A percentile compares a stretch with the other conserved stretches of the same genome.
Evolutionary conservation across 1,140 invertebrate species (phyloP).

Genomic region (Aplysia californica): DNA sequence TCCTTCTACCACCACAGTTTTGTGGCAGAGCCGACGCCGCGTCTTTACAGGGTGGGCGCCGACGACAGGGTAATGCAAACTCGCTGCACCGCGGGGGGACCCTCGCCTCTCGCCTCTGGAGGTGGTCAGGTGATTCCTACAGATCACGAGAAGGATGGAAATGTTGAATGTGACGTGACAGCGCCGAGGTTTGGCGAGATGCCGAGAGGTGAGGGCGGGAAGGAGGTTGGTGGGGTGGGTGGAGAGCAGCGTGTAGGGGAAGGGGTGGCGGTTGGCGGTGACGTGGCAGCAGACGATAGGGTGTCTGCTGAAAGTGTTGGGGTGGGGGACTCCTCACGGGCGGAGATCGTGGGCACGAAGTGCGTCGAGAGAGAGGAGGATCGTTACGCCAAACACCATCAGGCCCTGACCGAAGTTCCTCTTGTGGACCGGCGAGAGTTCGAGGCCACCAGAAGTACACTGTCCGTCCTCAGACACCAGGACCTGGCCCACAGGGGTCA

Average conservation of each 20-base stretch:
- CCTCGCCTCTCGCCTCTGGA: background rate
- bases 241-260: background rate
- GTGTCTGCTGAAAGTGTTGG: background rate
- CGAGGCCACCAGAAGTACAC: background rate
- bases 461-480: background rate
- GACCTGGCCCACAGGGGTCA: background rate
- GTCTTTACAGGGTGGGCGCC: background rate
- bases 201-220: background rate
- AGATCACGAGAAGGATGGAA: too few relatives aligned
- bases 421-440: background rate
- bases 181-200: too few relatives aligned
- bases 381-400: slow-evolving; percentile 5
- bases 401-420: slow-evolving; percentile 1
- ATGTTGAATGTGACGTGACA: too few relatives aligned
- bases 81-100: background rate
- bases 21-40: background rate
- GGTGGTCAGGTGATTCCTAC: too few relatives aligned
- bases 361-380: background rate
- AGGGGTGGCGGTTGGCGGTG: background rate
- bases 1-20: background rate
- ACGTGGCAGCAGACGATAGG: background rate
- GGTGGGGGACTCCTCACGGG: background rate
- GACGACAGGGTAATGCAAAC: background rate
- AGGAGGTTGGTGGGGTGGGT: background rate
- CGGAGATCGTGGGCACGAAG: background rate